Evolutionary conservation across 2,888 invertebrate genomes (phyloP).

Genomic region (Macrosiphum euphorbiae): DNA sequence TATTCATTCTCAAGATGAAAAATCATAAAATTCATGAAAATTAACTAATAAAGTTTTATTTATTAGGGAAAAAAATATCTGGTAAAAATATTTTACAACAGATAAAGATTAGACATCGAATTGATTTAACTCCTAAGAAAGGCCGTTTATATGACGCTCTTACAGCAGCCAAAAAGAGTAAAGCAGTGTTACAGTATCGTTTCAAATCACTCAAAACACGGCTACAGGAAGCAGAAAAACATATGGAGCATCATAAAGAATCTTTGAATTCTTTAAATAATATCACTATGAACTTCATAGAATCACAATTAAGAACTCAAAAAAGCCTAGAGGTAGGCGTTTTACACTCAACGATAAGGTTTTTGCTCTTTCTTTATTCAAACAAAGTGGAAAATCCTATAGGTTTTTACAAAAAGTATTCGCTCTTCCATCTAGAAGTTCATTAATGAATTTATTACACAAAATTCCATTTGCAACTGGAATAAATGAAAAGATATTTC

Average conservation of each 20-base stretch:
- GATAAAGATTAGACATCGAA: neutral
- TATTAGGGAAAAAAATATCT: neutral
- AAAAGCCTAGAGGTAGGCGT: neutral
- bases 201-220: neutral
- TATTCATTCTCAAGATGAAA: no score
- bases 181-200: neutral
- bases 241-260: neutral
- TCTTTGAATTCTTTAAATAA: neutral
- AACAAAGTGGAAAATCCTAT: neutral
- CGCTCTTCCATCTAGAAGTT: slow-evolving; percentile 33
- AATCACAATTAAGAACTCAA: neutral
- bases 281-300: neutral
- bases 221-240: neutral
- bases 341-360: no score
- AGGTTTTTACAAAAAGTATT: slow-evolving; percentile 36
- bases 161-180: neutral
- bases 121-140: neutral
- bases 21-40: no score
- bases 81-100: neutral
- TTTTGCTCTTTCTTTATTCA: no score
- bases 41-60: neutral
- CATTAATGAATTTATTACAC: neutral
- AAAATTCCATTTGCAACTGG: slow-evolving; percentile 39
- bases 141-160: neutral
- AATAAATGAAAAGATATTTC: slow-evolving; percentile 22